Conservation (phyloP, 2,113 vertebrate species). For the Coryphaenoides rupestris region DNA sequence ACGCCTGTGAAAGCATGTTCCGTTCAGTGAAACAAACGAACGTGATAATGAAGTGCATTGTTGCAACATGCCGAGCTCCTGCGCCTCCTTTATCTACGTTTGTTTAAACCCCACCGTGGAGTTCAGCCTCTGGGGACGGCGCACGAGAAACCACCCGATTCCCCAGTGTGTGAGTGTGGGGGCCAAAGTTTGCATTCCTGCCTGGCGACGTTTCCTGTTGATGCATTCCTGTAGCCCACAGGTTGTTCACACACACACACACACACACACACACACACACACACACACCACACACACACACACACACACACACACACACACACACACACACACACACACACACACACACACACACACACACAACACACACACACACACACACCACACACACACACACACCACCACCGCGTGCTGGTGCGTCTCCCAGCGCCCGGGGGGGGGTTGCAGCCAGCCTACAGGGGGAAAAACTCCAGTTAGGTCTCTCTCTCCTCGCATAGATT, state of each 20-base stretch:
- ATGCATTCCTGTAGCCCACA: conserved; percentile 47
- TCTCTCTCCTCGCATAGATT: no score
- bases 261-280: no score
- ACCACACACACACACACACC: no score
- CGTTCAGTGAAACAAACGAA: conserved; percentile 7
- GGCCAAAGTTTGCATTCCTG: conserved; percentile 54
- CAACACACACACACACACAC: no score
- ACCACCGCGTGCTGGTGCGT: neutral
- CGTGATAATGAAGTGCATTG: conserved; percentile 30
- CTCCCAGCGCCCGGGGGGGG: no score
- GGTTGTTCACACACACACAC: neutral
- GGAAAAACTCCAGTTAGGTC: no score
- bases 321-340: no score
- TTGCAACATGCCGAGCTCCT: conserved; percentile 5
- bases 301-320: no score
- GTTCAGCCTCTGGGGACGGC: neutral
- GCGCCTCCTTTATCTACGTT: neutral
- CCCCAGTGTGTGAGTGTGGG: conserved; percentile 24
- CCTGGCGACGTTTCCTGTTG: conserved; percentile 37
- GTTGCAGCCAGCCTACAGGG: neutral
- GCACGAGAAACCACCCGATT: conserved; percentile 47
- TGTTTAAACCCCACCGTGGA: conserved; percentile 2
- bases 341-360: no score
- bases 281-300: no score
- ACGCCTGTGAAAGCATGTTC: conserved; percentile 22